Conservation (phyloP, 2,113 vertebrate species). For the Eonycteris spelaea region DNA sequence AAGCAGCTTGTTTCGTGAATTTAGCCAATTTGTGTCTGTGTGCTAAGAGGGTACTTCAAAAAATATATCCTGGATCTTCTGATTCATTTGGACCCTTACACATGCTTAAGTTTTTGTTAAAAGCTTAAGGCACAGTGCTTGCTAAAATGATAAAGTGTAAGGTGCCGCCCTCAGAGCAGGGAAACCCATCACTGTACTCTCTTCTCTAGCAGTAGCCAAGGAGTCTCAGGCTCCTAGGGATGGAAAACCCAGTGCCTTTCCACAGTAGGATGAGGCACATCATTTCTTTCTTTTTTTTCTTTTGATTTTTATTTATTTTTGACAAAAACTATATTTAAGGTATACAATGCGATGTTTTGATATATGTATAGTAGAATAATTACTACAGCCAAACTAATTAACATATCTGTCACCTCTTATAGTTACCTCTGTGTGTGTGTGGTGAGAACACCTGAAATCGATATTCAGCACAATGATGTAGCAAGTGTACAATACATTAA, state of each 20-base stretch:
- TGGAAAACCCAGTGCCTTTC: neutral
- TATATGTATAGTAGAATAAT: neutral
- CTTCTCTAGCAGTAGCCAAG: neutral
- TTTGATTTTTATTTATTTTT: neutral
- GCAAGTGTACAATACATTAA: neutral
- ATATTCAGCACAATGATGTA: neutral
- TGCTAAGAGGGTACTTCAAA: neutral
- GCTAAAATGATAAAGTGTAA: neutral
- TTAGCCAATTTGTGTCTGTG: neutral
- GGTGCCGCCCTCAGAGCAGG: neutral
- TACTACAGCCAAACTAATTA: neutral
- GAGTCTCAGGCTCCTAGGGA: neutral
- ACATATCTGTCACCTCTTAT: neutral
- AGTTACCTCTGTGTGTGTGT: neutral
- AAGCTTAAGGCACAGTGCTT: constrained; percentile 5
- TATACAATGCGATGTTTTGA: neutral
- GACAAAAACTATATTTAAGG: neutral
- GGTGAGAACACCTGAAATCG: neutral
- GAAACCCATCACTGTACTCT: neutral
- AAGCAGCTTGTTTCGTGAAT: neutral
- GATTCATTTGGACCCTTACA: neutral
- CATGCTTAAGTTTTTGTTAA: neutral
- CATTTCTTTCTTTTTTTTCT: neutral
- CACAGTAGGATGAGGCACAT: neutral
- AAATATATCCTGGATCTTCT: constrained; percentile 7